These are phyloP conservation scores for Aldabrachelys gigantea DNA, from an alignment of 2,113 vertebrate genomes.

Conservation along the genomic window DNA sequence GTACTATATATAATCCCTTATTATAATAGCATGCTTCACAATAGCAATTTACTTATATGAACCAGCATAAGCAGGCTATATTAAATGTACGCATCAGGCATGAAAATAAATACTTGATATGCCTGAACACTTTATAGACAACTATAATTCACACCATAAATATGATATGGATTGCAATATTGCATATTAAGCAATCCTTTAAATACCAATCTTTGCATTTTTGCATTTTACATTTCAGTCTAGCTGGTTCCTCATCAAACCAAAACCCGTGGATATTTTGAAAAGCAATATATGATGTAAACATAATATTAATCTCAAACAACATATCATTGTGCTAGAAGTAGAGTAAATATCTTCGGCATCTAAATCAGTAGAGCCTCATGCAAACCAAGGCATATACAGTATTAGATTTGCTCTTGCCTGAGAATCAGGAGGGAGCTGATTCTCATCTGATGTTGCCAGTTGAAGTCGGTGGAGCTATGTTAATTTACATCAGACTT, in stretches of 20 bases:
- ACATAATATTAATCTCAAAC: slow-evolving; percentile 26
- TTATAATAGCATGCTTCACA: slow-evolving; percentile 10
- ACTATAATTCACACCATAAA: slow-evolving; percentile 45
- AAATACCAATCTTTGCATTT: background rate
- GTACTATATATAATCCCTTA: background rate
- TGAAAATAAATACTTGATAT: slow-evolving; percentile 32
- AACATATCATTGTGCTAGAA: background rate
- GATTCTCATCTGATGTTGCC: rapidly evolving
- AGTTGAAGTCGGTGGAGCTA: background rate
- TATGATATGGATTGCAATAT: slow-evolving; percentile 18
- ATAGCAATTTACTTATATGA: slow-evolving; percentile 17
- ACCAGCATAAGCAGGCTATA: slow-evolving; percentile 34
- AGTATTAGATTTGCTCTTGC: rapidly evolving
- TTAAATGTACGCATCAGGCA: slow-evolving; percentile 22
- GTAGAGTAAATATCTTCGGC: background rate
- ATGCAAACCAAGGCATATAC: rapidly evolving
- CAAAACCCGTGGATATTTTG: rapidly evolving
- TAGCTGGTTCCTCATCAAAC: background rate
- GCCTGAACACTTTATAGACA: slow-evolving; percentile 25
- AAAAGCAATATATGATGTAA: slow-evolving; percentile 5
- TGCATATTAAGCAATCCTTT: background rate
- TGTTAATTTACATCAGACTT: background rate
- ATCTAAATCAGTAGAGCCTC: rapidly evolving
- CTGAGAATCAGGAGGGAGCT: background rate
- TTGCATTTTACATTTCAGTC: background rate